phyloP scores from a whole-genome alignment of 2,113 vertebrate species.

The Myrmecobius fasciatus region DNA sequence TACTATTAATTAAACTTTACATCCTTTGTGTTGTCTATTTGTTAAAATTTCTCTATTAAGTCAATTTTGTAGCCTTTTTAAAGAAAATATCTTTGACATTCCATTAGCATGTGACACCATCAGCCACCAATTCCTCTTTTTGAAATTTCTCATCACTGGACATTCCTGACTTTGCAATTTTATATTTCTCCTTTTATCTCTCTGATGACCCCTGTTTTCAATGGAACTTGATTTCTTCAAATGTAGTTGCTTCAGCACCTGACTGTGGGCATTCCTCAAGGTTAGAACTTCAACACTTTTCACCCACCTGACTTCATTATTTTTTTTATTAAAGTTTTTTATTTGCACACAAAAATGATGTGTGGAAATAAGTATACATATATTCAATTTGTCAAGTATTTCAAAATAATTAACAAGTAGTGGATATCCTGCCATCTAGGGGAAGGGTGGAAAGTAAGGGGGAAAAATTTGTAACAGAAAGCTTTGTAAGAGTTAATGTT shows the following conservation, averaged over 20 bases:
- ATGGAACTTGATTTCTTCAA: not conserved
- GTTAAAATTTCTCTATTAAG: not conserved
- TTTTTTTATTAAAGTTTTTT: too few species aligned
- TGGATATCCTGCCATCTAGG: too few species aligned
- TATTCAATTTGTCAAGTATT: too few species aligned
- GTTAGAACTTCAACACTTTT: not conserved
- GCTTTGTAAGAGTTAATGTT: too few species aligned
- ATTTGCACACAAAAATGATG: too few species aligned
- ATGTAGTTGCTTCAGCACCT: not conserved
- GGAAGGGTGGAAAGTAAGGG: too few species aligned
- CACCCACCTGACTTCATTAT: too few species aligned
- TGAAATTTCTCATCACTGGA: not conserved
- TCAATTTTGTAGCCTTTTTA: not conserved
- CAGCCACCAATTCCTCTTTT: not conserved
- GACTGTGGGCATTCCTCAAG: not conserved
- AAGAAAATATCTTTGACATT: not conserved
- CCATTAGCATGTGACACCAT: not conserved
- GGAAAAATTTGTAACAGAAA: too few species aligned
- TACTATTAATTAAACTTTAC: not conserved
- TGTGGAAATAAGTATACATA: too few species aligned
- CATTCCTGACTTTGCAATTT: not conserved
- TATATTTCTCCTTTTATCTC: not conserved
- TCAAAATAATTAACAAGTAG: too few species aligned
- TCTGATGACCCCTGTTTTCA: not conserved
- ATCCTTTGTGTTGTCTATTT: not conserved